Conservation (phyloP, 2,113 vertebrate species). For the Crotophaga sulcirostris region DNA sequence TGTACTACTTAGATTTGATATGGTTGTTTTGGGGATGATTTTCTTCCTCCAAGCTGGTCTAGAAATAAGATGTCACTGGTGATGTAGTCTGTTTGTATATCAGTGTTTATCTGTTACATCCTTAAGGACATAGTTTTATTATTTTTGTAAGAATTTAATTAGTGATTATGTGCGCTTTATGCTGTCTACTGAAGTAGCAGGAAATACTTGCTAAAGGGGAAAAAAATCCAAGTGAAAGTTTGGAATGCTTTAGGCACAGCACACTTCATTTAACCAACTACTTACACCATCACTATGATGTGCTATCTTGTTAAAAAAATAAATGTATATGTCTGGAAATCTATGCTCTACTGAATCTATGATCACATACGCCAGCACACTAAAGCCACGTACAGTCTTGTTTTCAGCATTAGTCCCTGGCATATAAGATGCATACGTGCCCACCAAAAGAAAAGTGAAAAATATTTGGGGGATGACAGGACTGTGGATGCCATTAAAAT, state of each 20-base stretch:
- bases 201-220: background rate
- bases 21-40: background rate
- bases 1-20: background rate
- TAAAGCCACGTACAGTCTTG: background rate
- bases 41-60: conserved; percentile 29
- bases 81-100: conserved; percentile 38
- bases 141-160: conserved; percentile 56
- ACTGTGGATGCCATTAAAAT: background rate
- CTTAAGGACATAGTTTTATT: conserved; percentile 52
- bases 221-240: background rate
- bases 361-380: background rate
- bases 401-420: background rate
- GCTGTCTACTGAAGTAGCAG: conserved; percentile 11
- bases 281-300: background rate
- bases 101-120: conserved; percentile 22
- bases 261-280: background rate
- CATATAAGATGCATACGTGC: background rate
- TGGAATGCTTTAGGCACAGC: background rate
- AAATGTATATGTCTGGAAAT: background rate
- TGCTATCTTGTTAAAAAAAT: background rate
- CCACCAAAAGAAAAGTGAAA: background rate
- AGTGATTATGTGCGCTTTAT: conserved; percentile 29
- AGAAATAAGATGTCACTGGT: conserved; percentile 29
- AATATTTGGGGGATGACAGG: background rate
- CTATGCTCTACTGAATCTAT: background rate